A percentile compares a stretch with the other conserved stretches of the same genome.
phyloP scores from a whole-genome alignment of 2,888 invertebrate genomes.

The Limnephilus lunatus region DNA sequence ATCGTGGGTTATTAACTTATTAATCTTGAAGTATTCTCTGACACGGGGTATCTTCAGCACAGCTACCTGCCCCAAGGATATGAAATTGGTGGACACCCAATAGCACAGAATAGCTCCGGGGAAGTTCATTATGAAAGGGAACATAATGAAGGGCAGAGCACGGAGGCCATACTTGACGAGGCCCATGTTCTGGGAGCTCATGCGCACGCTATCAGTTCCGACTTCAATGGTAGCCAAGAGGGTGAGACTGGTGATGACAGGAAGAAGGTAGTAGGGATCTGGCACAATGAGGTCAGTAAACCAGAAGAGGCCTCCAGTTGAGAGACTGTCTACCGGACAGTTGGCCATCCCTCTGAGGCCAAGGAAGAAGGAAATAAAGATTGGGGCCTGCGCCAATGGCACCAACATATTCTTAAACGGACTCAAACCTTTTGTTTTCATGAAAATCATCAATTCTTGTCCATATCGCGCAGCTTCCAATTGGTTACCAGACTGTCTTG shows the following conservation, averaged over 20 bases:
- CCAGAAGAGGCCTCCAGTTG: constrained; percentile 93
- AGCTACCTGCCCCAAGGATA: constrained; percentile 89
- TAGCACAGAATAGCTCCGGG: constrained; percentile 93
- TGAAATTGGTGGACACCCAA: constrained; percentile 92
- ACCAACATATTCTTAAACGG: constrained; percentile 88
- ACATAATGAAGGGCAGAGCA: constrained; percentile 86
- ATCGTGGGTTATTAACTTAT: constrained; percentile 77
- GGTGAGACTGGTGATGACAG: constrained; percentile 90
- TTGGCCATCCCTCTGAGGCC: constrained; percentile 92
- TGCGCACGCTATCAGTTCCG: constrained; percentile 85
- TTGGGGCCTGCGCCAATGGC: constrained; percentile 89
- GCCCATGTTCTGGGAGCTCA: constrained; percentile 83
- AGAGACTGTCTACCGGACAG: constrained; percentile 93
- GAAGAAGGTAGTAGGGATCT: constrained; percentile 93
- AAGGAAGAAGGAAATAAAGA: constrained; percentile 95
- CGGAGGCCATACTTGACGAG: constrained; percentile 86
- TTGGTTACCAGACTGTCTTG: constrained; percentile 89
- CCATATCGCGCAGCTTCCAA: constrained; percentile 86
- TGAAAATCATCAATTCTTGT: constrained; percentile 88
- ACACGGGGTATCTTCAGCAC: constrained; percentile 86
- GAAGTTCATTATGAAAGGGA: constrained; percentile 92
- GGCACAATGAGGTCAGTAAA: constrained; percentile 93
- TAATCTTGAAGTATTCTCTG: constrained; percentile 86
- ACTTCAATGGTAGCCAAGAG: constrained; percentile 89
- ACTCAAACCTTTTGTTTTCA: constrained; percentile 89